Evolutionary conservation across 2,888 invertebrate genomes (phyloP).

Genomic region (Agapostemon virescens): DNA sequence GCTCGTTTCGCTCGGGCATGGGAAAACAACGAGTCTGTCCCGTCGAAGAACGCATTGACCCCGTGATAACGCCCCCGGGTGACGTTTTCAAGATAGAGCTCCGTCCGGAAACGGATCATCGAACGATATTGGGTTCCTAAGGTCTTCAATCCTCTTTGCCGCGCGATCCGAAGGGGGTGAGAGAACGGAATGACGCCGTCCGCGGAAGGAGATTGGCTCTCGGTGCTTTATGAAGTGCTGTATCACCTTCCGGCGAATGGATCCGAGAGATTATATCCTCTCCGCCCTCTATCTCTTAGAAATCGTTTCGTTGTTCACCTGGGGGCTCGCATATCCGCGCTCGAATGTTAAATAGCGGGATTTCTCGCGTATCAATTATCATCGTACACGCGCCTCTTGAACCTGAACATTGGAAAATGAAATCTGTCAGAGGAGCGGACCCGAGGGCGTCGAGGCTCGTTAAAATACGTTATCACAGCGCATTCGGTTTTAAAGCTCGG

Average conservation of each 20-base stretch:
- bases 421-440: not conserved
- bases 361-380: constrained; percentile 23
- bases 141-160: not conserved
- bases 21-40: not conserved
- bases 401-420: constrained; percentile 1
- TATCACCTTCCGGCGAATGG: constrained; percentile 23
- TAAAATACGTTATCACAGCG: constrained; percentile 23
- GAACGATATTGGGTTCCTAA: constrained; percentile 15
- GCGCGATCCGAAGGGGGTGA: not conserved
- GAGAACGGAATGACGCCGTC: not conserved
- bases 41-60: constrained; percentile 11
- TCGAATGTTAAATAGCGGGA: constrained; percentile 41
- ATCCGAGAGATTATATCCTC: constrained; percentile 13
- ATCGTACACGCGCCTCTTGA: not conserved
- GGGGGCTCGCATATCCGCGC: not conserved
- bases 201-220: constrained; percentile 26
- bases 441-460: not conserved
- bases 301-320: constrained; percentile 15
- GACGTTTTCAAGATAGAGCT: constrained; percentile 8
- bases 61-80: constrained; percentile 19
- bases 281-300: too few species aligned
- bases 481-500: constrained; percentile 20
- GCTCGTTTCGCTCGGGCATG: constrained; percentile 34
- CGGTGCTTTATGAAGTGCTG: constrained; percentile 33
- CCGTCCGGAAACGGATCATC: constrained; percentile 10